These are phyloP conservation scores for Ptychoptera contaminata DNA, from an alignment of 2,888 invertebrate genomes.

Conservation along the genomic window DNA sequence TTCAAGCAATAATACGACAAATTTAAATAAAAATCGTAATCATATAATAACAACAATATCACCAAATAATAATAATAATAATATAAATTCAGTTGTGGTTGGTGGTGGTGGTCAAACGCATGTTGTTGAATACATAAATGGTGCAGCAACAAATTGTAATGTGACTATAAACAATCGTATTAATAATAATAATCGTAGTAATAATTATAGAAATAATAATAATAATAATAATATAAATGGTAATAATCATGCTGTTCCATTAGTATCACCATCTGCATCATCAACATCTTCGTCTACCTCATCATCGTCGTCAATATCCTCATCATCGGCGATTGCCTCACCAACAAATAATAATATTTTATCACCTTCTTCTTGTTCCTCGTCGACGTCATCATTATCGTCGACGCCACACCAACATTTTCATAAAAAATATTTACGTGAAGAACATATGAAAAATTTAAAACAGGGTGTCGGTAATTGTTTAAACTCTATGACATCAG, in stretches of 20 bases:
- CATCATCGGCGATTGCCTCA: constrained; percentile 2
- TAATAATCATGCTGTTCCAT: constrained; percentile 9
- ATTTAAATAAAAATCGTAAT: constrained; percentile 11
- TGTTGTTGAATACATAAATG: constrained; percentile 27
- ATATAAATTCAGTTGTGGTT: constrained; percentile 27
- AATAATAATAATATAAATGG: no score
- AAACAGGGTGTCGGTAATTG: constrained; percentile 1
- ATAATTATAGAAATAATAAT: not conserved
- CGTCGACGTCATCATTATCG: constrained; percentile 7
- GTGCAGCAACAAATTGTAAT: not conserved
- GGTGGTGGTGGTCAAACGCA: constrained; percentile 31
- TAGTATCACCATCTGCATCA: constrained; percentile 8
- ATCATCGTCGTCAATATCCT: constrained; percentile 3
- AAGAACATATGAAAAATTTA: constrained; percentile 27
- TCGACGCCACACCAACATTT: constrained; percentile 20
- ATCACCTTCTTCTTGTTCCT: not conserved
- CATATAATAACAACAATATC: constrained; percentile 10
- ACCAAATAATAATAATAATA: constrained; percentile 22
- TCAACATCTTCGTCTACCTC: constrained; percentile 4
- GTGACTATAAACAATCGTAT: no score
- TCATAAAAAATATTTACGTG: constrained; percentile 29
- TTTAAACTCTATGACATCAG: not conserved
- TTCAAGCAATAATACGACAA: constrained; percentile 10
- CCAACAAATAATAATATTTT: not conserved
- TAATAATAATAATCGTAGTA: no score